A percentile compares a stretch with the other conserved stretches of the same genome.
phyloP scores from a whole-genome alignment of 2,797 vertebrate genomes.

The Myotis pilosus region DNA sequence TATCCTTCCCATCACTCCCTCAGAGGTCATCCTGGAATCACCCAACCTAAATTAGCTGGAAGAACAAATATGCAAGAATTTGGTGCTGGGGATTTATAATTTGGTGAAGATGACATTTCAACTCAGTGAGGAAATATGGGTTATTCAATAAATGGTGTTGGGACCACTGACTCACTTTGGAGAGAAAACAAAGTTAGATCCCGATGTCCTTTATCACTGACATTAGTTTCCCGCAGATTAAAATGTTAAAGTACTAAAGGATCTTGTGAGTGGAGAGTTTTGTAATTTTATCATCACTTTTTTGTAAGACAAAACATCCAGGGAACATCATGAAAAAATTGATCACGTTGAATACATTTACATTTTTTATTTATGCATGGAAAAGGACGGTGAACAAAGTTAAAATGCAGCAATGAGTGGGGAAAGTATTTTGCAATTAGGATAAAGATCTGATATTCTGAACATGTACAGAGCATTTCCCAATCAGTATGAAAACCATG shows the following conservation, averaged over 20 bases:
- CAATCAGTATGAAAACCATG: not conserved
- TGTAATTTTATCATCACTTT: not conserved
- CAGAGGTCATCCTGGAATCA: not conserved
- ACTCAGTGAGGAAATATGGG: not conserved
- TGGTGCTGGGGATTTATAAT: not conserved
- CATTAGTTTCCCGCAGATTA: not conserved
- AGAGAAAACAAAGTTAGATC: not conserved
- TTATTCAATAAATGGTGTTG: not conserved
- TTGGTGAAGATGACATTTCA: not conserved
- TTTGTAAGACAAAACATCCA: not conserved
- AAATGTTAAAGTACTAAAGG: not conserved
- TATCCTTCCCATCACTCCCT: not conserved
- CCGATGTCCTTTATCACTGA: not conserved
- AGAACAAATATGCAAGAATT: not conserved
- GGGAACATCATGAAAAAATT: not conserved
- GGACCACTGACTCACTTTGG: too few relatives aligned
- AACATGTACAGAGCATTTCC: not conserved
- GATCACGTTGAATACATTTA: not conserved
- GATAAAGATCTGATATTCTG: not conserved
- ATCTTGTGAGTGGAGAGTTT: not conserved
- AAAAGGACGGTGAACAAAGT: not conserved
- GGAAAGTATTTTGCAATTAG: not conserved
- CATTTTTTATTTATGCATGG: not conserved
- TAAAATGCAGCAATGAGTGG: not conserved
- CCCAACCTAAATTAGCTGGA: not conserved